These are phyloP conservation scores for Nymphalis c-album DNA, from an alignment of 2,888 invertebrate genomes.

Conservation along the genomic window DNA sequence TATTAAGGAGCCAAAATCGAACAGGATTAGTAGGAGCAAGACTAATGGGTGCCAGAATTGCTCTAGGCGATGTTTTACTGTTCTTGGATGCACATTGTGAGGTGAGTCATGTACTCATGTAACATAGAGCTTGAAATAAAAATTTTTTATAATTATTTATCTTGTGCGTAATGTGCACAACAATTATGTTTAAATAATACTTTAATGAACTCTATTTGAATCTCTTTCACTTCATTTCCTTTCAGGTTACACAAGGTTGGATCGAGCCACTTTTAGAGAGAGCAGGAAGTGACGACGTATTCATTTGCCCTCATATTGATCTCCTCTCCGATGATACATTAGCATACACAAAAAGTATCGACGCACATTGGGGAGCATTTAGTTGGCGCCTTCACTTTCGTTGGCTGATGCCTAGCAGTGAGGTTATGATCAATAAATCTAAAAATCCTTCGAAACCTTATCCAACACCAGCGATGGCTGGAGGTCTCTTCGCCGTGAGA, in stretches of 20 bases:
- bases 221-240: background rate
- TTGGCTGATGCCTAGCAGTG: constrained; percentile 88
- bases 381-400: constrained; percentile 98
- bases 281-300: constrained; percentile 76
- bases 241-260: constrained; percentile 83
- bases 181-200: background rate
- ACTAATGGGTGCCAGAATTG: constrained; percentile 91
- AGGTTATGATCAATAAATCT: constrained; percentile 83
- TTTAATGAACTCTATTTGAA: background rate
- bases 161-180: too few relatives aligned
- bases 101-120: constrained; percentile 84
- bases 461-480: constrained; percentile 95
- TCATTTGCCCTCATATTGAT: constrained; percentile 76
- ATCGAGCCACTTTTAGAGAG: constrained; percentile 79
- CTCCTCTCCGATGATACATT: constrained; percentile 97
- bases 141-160: background rate
- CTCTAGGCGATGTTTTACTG: constrained; percentile 91
- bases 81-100: constrained; percentile 98
- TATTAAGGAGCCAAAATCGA: constrained; percentile 88
- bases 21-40: constrained; percentile 95
- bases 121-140: background rate
- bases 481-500: constrained; percentile 95
- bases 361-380: constrained; percentile 98
- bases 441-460: constrained; percentile 85
- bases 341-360: constrained; percentile 96